These are phyloP conservation scores for Heliconius hortense DNA, from an alignment of 2,888 invertebrate genomes.

Conservation along the genomic window DNA sequence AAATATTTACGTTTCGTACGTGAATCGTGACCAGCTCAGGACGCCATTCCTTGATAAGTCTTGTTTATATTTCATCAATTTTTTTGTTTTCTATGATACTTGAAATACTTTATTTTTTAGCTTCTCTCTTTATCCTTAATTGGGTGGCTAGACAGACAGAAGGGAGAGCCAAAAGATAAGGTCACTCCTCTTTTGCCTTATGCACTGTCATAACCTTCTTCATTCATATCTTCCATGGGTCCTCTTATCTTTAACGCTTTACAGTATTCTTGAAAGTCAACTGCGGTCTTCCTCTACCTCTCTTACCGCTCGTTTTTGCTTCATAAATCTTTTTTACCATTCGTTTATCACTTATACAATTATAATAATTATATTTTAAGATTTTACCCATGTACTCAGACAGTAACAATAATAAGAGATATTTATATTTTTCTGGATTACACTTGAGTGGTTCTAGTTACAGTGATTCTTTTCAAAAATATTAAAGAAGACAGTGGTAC, in stretches of 20 bases:
- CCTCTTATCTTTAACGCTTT: no score
- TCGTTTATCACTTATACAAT: no score
- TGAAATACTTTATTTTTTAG: not conserved
- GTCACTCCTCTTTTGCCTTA: not conserved
- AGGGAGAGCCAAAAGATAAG: not conserved
- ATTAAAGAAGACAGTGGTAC: not conserved
- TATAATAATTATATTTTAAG: no score
- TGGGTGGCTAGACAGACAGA: not conserved
- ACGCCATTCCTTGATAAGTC: slow-evolving; percentile 6
- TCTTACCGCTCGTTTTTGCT: no score
- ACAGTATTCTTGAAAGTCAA: no score
- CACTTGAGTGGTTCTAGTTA: no score
- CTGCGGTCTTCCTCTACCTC: no score
- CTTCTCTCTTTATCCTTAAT: not conserved
- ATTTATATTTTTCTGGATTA: no score
- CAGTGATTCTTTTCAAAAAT: not conserved
- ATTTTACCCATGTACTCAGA: no score
- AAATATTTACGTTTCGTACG: slow-evolving; percentile 30
- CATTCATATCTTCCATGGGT: not conserved
- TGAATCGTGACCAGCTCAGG: slow-evolving; percentile 20
- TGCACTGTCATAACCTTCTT: not conserved
- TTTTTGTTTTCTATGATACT: not conserved
- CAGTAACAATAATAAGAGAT: no score
- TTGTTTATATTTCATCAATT: not conserved
- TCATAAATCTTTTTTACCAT: no score